Percentiles rank a stretch among this genome's conserved stretches.
These are phyloP conservation scores for Ondatra zibethicus DNA, from an alignment of 2,113 vertebrate genomes.

Conservation along the genomic window DNA sequence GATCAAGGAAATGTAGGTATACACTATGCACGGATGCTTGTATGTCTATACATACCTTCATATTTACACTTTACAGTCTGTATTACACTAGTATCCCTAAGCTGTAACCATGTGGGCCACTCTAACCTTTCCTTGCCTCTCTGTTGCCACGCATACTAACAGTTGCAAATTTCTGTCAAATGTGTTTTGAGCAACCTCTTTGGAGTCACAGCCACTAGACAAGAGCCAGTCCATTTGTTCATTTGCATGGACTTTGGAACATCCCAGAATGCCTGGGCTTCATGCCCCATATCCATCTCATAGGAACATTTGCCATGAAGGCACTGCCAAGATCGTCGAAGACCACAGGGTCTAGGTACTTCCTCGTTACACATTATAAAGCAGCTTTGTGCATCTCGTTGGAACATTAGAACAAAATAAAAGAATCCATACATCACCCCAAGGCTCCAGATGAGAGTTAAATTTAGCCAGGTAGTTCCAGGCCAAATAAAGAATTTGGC, in stretches of 20 bases:
- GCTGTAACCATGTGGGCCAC: accelerated
- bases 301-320: neutral
- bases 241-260: conserved; percentile 45
- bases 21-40: neutral
- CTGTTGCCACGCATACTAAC: no score
- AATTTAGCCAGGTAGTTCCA: conserved; percentile 41
- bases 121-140: neutral
- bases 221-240: conserved; percentile 42
- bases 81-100: neutral
- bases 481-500: conserved; percentile 63
- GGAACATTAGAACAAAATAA: conserved; percentile 3
- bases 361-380: conserved; percentile 29
- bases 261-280: neutral
- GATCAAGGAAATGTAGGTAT: accelerated
- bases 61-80: neutral
- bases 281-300: neutral
- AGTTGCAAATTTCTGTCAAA: neutral
- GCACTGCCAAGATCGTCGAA: conserved; percentile 27
- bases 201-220: neutral
- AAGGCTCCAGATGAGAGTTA: conserved; percentile 60
- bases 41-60: neutral
- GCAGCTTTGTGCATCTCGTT: conserved; percentile 22
- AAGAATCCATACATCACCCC: neutral
- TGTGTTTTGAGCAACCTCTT: neutral
- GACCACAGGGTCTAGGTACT: neutral